phyloP scores from a whole-genome alignment of 2,888 invertebrate genomes.

The Rhamphomyia laevipes region DNA sequence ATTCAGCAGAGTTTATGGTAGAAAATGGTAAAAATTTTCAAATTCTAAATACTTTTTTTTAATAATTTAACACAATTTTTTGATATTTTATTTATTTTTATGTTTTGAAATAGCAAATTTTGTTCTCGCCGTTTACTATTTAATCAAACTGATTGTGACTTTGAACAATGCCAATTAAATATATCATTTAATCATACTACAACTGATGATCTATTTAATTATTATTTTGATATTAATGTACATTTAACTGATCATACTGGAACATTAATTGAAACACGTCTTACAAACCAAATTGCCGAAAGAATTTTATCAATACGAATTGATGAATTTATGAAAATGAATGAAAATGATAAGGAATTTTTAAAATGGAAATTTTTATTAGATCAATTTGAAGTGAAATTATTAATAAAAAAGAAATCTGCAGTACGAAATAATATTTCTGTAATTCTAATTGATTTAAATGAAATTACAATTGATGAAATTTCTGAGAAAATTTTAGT shows the following conservation, averaged over 20 bases:
- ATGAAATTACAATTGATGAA: constrained; percentile 18
- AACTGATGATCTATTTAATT: constrained; percentile 20
- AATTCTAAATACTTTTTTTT: not conserved
- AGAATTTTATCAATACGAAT: constrained; percentile 44
- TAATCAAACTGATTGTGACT: constrained; percentile 20
- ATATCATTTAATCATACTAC: constrained; percentile 21
- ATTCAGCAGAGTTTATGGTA: constrained; percentile 25
- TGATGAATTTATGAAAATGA: constrained; percentile 42
- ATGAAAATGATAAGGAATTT: constrained; percentile 40
- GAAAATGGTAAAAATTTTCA: constrained; percentile 38
- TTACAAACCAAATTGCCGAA: constrained; percentile 48
- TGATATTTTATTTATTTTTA: not conserved
- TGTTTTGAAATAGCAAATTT: constrained; percentile 19
- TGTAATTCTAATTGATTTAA: constrained; percentile 26
- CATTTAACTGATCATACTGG: constrained; percentile 59
- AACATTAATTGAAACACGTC: constrained; percentile 44
- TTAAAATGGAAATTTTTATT: constrained; percentile 54
- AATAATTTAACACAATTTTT: not conserved
- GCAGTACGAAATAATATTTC: constrained; percentile 21
- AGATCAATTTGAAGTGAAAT: constrained; percentile 48
- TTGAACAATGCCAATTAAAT: constrained; percentile 25
- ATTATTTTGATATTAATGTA: constrained; percentile 47
- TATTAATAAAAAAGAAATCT: constrained; percentile 25
- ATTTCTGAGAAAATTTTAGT: constrained; percentile 24
- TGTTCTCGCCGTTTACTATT: constrained; percentile 20